Conservation (phyloP, 2,888 invertebrate genomes). For the Chirona hameri region DNA sequence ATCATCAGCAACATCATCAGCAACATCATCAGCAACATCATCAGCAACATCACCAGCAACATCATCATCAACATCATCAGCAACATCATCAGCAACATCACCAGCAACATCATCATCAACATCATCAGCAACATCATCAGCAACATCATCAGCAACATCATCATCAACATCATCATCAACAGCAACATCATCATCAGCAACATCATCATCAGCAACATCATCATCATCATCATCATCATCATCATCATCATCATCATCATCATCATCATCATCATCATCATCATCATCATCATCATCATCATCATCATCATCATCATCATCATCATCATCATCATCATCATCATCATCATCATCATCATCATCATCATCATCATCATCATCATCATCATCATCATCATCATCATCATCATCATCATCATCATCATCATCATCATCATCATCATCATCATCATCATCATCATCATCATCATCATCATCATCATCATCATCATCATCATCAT, state of each 20-base stretch:
- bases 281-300: slow-evolving; percentile 22
- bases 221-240: too few species aligned
- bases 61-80: too few species aligned
- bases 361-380: slow-evolving; percentile 22
- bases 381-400: slow-evolving; percentile 22
- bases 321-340: slow-evolving; percentile 22
- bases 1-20: too few species aligned
- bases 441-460: slow-evolving; percentile 22
- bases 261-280: slow-evolving; percentile 22
- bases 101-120: too few species aligned
- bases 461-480: slow-evolving; percentile 22
- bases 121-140: too few species aligned
- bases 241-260: slow-evolving; percentile 22
- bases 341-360: slow-evolving; percentile 22
- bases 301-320: slow-evolving; percentile 22
- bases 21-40: too few species aligned
- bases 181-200: too few species aligned
- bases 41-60: too few species aligned
- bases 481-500: slow-evolving; percentile 22
- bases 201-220: too few species aligned
- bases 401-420: slow-evolving; percentile 22
- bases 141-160: too few species aligned
- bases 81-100: too few species aligned
- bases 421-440: slow-evolving; percentile 22
- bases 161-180: too few species aligned